These are phyloP conservation scores for Diplodus puntazzo DNA, from an alignment of 2,797 vertebrate genomes.

Conservation along the genomic window DNA sequence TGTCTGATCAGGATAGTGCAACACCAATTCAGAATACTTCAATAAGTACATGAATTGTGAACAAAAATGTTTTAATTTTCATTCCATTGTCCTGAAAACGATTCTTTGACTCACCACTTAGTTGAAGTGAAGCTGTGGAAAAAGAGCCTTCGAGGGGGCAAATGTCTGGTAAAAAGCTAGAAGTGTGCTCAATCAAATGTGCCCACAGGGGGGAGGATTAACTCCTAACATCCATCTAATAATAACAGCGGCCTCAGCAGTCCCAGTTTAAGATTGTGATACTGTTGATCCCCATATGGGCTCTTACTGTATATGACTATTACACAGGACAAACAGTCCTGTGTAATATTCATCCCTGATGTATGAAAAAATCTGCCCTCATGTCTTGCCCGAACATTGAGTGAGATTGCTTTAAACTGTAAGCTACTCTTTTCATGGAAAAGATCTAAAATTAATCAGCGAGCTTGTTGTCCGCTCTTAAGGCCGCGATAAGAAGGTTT, in stretches of 20 bases:
- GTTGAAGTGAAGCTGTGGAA: not conserved
- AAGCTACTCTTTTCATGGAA: constrained; percentile 85
- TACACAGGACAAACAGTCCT: constrained; percentile 51
- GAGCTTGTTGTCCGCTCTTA: constrained; percentile 78
- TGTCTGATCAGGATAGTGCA: not conserved
- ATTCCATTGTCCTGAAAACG: not conserved
- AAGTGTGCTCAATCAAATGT: constrained; percentile 51
- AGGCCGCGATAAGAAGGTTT: constrained; percentile 81
- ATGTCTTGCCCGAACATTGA: constrained; percentile 63
- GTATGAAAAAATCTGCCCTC: constrained; percentile 58
- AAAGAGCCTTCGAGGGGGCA: not conserved
- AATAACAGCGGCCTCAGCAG: constrained; percentile 53
- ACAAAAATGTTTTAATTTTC: not conserved
- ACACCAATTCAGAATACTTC: not conserved
- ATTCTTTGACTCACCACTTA: not conserved
- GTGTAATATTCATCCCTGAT: constrained; percentile 52
- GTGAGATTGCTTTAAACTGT: constrained; percentile 83
- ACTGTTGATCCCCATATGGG: constrained; percentile 68
- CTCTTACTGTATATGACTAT: constrained; percentile 40
- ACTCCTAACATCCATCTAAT: constrained; percentile 56
- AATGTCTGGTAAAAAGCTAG: constrained; percentile 21
- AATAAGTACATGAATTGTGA: not conserved
- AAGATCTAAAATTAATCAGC: constrained; percentile 87
- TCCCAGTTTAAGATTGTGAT: constrained; percentile 49
- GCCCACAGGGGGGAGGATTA: constrained; percentile 48